A percentile compares a stretch with the other conserved stretches of the same genome.
phyloP scores from a whole-genome alignment of 2,797 vertebrate species.

The Fratercula arctica region DNA sequence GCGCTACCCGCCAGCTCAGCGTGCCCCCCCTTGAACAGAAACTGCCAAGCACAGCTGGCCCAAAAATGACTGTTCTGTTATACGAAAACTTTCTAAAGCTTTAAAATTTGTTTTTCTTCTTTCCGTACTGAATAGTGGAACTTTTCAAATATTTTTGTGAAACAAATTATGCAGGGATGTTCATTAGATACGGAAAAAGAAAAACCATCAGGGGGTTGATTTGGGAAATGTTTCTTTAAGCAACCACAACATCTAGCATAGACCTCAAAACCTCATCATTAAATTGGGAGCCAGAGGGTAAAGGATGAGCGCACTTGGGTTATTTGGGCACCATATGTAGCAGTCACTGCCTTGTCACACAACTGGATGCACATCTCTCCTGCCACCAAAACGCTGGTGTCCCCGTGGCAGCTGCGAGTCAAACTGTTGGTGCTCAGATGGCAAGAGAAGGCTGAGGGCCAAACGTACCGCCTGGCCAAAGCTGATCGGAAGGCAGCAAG shows the following conservation, averaged over 20 bases:
- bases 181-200: neutral
- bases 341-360: neutral
- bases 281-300: fast-evolving
- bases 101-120: neutral
- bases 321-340: fast-evolving
- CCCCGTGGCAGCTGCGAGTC: neutral
- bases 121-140: neutral
- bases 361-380: neutral
- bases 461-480: neutral
- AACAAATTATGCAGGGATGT: neutral
- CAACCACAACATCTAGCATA: neutral
- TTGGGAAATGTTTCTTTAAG: neutral
- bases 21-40: neutral
- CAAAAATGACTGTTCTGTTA: neutral
- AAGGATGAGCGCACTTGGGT: neutral
- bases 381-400: neutral
- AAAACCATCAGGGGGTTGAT: neutral
- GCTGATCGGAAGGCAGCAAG: neutral
- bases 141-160: neutral
- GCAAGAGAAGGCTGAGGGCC: neutral
- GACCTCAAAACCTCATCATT: neutral
- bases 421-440: neutral
- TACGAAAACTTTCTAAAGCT: neutral
- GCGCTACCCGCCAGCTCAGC: neutral
- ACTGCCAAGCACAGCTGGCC: slow-evolving; percentile 10